Evolutionary conservation across 2,888 invertebrate genomes (phyloP), one percentile per base, ranked within the genome.

Genomic region (Spatulosminthurus flaviceps): DNA sequence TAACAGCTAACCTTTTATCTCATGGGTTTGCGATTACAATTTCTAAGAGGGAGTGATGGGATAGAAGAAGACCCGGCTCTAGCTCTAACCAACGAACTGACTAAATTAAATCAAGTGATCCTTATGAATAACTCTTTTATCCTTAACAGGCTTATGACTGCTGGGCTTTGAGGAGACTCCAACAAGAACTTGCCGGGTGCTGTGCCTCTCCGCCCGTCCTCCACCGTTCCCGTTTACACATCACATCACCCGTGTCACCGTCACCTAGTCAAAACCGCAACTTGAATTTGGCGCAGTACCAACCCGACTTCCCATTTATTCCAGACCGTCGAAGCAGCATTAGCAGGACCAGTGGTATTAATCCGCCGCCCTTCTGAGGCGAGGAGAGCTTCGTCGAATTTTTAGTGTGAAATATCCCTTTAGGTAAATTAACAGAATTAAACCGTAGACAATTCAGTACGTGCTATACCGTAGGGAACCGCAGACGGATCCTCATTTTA

Each of bases 201-300:
- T 85, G 85, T 81, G 85, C 84, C 0, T 84, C 84, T 11, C 85
- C 85, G 21, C 84, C 84, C 7, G 85, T 84, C 42, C 81, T 85
- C 4, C 84, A 84, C 70, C 78, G 84, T 34, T 83, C 83, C 66
- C 81, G 84, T 72, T 79, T 84, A 16, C 83, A 84, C 66, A 80
- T 84, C 29, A 74, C 66, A 22, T 74, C 69, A 0, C 83, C 82
- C 60, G 80, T 81, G 16, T 81, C 83, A 16, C 82, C 64, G 64
- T 64, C 64, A 24, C 51, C 82, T 1, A 83, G 81, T 41, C 82
- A 82, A 11, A 84, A 81, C 74, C 79, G 60, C 26, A 69, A 60
- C 51, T 73, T 74, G 11, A 64, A 70, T 26, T 73, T 43, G n/a
- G 78, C 34, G 9, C 77, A 69, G 22, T 51, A 78, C 24, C 71